These are phyloP conservation scores for Hydractinia symbiolongicarpus DNA, from an alignment of 30 jellyfish, hydroid and myxozoan genomes.

Conservation along the genomic window DNA sequence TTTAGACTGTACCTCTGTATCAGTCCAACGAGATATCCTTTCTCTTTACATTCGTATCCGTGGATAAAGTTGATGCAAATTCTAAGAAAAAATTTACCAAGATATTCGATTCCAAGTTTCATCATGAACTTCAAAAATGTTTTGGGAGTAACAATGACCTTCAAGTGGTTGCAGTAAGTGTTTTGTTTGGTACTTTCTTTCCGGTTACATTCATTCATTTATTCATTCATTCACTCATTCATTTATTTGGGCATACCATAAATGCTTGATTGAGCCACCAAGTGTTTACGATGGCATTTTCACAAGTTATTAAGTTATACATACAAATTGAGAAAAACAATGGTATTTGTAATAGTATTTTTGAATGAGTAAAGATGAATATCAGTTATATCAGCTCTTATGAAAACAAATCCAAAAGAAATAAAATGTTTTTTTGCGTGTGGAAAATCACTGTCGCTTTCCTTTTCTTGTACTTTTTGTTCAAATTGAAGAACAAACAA, in stretches of 20 bases:
- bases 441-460: no score
- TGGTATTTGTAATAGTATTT: no score
- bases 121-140: neutral
- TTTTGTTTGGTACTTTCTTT: neutral
- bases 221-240: no score
- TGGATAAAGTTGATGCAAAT: slow-evolving; percentile 15
- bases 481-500: no score
- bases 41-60: slow-evolving; percentile 23
- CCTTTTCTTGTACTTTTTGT: no score
- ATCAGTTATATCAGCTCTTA: no score
- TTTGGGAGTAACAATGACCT: slow-evolving; percentile 21
- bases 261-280: neutral
- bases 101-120: slow-evolving; percentile 7
- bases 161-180: slow-evolving; percentile 37
- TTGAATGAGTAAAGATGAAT: no score
- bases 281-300: neutral
- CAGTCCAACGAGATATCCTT: slow-evolving; percentile 12
- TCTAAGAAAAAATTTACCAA: neutral
- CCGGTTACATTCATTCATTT: no score
- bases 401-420: no score
- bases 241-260: neutral
- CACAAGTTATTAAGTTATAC: no score
- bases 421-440: no score
- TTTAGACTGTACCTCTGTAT: neutral
- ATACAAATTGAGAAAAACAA: neutral